These are phyloP conservation scores for Myzus persicae DNA, from an alignment of 1,140 invertebrate genomes.

Conservation along the genomic window DNA sequence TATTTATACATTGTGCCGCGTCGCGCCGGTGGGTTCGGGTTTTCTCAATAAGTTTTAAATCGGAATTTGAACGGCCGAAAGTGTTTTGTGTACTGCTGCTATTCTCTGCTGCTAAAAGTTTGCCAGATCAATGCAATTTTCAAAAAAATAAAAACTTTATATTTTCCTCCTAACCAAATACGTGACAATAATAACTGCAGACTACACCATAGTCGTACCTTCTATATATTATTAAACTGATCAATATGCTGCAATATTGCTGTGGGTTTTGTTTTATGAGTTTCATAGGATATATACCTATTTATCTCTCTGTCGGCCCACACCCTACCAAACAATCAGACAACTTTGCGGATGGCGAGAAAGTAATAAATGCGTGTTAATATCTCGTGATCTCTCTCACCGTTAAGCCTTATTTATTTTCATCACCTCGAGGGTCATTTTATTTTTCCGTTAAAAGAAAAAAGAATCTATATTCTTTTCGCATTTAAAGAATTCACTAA, in stretches of 20 bases:
- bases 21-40: neutral
- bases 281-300: neutral
- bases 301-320: neutral
- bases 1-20: neutral
- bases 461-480: neutral
- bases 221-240: neutral
- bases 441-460: conserved; percentile 2
- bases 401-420: neutral
- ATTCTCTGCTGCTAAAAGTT: neutral
- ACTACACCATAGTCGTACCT: too few relatives aligned
- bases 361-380: conserved; percentile 28
- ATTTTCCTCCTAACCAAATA: neutral
- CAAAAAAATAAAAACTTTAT: neutral
- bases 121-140: neutral
- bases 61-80: neutral
- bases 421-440: conserved; percentile 10
- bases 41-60: neutral
- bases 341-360: neutral
- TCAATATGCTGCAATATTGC: neutral
- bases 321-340: neutral
- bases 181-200: conserved; percentile 20
- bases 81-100: neutral
- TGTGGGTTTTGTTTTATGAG: neutral
- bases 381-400: neutral
- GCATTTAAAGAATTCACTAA: neutral